Conservation (phyloP, 2,113 vertebrate species). For the Pandion haliaetus region DNA sequence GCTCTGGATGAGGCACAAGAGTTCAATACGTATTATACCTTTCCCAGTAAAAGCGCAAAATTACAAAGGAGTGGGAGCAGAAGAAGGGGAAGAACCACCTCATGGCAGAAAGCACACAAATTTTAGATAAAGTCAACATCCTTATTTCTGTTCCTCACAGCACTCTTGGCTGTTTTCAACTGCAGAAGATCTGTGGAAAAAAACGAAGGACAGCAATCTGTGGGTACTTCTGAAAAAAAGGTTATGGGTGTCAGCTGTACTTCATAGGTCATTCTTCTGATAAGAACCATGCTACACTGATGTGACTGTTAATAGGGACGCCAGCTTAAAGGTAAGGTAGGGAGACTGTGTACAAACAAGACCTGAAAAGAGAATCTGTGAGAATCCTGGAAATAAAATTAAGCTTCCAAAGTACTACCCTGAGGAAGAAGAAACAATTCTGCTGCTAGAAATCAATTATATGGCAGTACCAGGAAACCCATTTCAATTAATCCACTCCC, state of each 20-base stretch:
- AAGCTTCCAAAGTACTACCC: neutral
- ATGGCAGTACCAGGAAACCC: neutral
- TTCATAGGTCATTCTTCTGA: neutral
- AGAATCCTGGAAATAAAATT: neutral
- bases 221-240: neutral
- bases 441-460: conserved; percentile 2
- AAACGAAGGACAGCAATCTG: neutral
- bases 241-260: neutral
- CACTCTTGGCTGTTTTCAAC: neutral
- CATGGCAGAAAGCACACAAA: neutral
- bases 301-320: neutral
- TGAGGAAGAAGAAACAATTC: neutral
- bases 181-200: neutral
- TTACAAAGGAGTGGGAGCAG: neutral
- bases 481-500: neutral
- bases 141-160: neutral
- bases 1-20: neutral
- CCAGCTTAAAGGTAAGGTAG: neutral
- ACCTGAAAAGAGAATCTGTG: neutral
- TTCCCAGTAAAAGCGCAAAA: neutral
- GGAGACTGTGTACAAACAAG: neutral
- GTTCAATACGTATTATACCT: neutral
- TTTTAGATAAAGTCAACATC: neutral
- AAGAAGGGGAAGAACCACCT: neutral
- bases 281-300: neutral